A percentile compares a stretch with the other conserved stretches of the same genome.
Evolutionary conservation across 2,113 vertebrate genomes (phyloP).

Genomic region (Chunga burmeisteri): DNA sequence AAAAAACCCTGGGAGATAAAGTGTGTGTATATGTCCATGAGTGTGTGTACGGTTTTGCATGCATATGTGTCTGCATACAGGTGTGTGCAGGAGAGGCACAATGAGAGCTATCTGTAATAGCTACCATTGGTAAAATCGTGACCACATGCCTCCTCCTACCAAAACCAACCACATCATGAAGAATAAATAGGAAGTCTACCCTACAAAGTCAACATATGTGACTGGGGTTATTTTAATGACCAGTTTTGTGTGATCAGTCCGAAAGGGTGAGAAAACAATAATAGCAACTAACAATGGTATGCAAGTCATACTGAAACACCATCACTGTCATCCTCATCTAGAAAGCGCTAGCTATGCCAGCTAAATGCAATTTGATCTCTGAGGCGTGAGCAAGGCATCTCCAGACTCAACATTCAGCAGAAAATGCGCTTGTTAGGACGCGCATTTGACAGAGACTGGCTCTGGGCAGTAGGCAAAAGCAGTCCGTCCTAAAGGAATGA

Average conservation of each 20-base stretch:
- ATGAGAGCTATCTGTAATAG: background rate
- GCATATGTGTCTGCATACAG: rapidly evolving
- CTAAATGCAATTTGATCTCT: background rate
- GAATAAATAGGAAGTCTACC: background rate
- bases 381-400: background rate
- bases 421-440: background rate
- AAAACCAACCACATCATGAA: background rate
- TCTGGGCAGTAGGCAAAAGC: background rate
- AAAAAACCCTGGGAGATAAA: background rate
- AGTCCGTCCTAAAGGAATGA: background rate
- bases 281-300: background rate
- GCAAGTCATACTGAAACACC: background rate
- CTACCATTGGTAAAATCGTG: background rate
- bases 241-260: background rate
- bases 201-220: background rate
- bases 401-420: background rate
- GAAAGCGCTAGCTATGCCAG: background rate
- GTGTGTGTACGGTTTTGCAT: no score
- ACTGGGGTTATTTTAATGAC: background rate
- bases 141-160: background rate
- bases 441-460: background rate
- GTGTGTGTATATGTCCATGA: rapidly evolving
- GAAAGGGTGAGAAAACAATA: background rate
- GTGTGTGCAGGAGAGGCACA: background rate
- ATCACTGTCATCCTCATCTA: background rate